These are phyloP conservation scores for Spilarctia lutea DNA, from an alignment of 2,888 invertebrate genomes.

Conservation along the genomic window DNA sequence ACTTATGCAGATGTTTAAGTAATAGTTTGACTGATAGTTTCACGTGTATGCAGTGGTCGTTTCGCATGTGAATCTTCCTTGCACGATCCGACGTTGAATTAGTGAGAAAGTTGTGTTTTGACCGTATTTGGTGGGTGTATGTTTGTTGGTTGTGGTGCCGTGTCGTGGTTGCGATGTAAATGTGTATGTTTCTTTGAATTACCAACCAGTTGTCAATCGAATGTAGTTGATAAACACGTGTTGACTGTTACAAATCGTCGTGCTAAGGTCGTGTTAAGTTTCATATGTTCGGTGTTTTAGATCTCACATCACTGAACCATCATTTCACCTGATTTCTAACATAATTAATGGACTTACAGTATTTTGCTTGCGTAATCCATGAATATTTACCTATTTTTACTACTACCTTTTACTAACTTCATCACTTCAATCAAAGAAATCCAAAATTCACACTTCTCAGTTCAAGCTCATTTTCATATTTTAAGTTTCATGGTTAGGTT, in stretches of 20 bases:
- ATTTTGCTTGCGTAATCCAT: neutral
- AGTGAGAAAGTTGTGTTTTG: slow-evolving; percentile 74
- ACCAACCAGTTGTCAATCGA: neutral
- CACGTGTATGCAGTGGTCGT: slow-evolving; percentile 79
- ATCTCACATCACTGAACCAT: neutral
- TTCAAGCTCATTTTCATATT: neutral
- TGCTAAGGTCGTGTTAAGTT: neutral
- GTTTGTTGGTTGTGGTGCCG: slow-evolving; percentile 11
- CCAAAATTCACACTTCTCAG: neutral
- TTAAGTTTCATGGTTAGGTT: neutral
- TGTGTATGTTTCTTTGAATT: neutral
- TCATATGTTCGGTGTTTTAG: neutral
- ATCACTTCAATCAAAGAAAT: neutral
- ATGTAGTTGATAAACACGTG: neutral
- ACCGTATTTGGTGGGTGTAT: slow-evolving; percentile 57
- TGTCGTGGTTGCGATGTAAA: neutral
- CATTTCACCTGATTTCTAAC: neutral
- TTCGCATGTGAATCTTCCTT: slow-evolving; percentile 81
- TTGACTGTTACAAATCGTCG: neutral
- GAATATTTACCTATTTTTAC: neutral
- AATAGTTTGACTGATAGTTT: slow-evolving; percentile 84
- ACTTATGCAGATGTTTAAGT: slow-evolving; percentile 86
- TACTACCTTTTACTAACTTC: no score
- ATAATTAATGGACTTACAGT: neutral
- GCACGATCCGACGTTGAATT: slow-evolving; percentile 78